Conservation (phyloP, 1,140 invertebrate genomes). For the Brachionus manjavacas region DNA sequence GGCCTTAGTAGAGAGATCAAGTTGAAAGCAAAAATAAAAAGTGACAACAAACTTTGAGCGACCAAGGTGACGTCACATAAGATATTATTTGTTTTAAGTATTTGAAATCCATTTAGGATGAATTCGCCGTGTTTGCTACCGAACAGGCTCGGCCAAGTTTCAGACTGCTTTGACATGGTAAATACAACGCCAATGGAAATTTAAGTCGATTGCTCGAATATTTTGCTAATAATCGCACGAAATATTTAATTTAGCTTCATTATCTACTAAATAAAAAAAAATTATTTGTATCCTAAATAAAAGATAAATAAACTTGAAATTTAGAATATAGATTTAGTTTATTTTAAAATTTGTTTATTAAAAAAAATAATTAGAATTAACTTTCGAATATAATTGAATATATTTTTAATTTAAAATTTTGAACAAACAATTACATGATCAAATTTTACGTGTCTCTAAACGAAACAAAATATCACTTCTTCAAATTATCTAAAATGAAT, state of each 20-base stretch:
- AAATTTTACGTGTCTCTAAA: neutral
- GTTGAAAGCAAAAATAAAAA: constrained; percentile 21
- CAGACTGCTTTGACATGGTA: neutral
- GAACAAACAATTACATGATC: neutral
- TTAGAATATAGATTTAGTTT: neutral
- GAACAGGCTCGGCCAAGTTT: neutral
- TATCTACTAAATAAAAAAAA: neutral
- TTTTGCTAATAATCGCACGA: neutral
- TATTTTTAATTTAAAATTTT: neutral
- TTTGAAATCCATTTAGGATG: constrained; percentile 54
- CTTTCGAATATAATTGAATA: neutral
- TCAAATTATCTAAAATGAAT: neutral
- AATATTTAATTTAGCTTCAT: constrained; percentile 16
- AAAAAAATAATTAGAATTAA: neutral
- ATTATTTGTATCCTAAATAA: neutral
- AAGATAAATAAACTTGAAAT: constrained; percentile 21
- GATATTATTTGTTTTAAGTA: constrained; percentile 54
- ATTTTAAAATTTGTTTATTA: neutral
- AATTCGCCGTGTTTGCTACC: constrained; percentile 55
- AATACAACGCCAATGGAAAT: neutral
- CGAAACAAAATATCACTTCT: neutral
- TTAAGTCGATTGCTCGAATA: neutral
- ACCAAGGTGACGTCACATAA: constrained; percentile 57
- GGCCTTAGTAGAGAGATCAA: neutral
- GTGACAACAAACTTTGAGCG: constrained; percentile 52